phyloP scores from a whole-genome alignment of 2,888 invertebrate species.

The Schizotus pectinicornis region DNA sequence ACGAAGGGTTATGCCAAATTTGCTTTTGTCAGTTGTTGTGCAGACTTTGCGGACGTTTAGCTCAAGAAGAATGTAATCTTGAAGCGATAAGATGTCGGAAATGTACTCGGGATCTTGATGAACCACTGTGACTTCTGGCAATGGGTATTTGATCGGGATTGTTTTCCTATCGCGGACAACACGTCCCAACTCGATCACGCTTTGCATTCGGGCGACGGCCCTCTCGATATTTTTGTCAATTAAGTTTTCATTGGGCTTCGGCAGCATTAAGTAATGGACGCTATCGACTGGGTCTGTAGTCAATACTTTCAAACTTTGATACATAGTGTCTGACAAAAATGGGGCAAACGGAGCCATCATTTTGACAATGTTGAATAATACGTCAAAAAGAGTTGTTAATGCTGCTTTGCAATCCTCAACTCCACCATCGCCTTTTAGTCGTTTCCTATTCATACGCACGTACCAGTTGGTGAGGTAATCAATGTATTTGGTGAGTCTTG shows the following conservation, averaged over 20 bases:
- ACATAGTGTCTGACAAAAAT: conserved; percentile 94
- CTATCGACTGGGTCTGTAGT: conserved; percentile 69
- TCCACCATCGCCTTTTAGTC: conserved; percentile 92
- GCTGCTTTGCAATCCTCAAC: conserved; percentile 81
- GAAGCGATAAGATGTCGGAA: conserved; percentile 76
- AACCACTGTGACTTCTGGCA: conserved; percentile 94
- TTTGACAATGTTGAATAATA: conserved; percentile 85
- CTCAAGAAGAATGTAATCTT: conserved; percentile 89
- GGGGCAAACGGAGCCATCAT: conserved; percentile 99
- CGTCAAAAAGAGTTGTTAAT: conserved; percentile 85
- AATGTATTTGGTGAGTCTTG: conserved; percentile 91
- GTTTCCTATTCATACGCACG: conserved; percentile 92
- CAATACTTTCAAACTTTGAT: conserved; percentile 80
- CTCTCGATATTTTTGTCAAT: conserved; percentile 88
- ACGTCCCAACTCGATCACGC: conserved; percentile 92
- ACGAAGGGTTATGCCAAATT: conserved; percentile 82
- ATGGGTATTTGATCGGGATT: conserved; percentile 93
- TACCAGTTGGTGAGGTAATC: conserved; percentile 99
- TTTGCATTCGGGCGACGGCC: conserved; percentile 92
- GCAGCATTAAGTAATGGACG: conserved; percentile 92
- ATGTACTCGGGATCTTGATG: conserved; percentile 83
- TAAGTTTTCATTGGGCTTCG: conserved; percentile 71
- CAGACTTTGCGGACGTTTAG: conserved; percentile 88
- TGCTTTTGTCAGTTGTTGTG: conserved; percentile 86
- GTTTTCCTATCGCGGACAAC: conserved; percentile 92